Base-by-base conservation (phyloP, 1,140 invertebrate genomes). In the Triops cancriformis region DNA sequence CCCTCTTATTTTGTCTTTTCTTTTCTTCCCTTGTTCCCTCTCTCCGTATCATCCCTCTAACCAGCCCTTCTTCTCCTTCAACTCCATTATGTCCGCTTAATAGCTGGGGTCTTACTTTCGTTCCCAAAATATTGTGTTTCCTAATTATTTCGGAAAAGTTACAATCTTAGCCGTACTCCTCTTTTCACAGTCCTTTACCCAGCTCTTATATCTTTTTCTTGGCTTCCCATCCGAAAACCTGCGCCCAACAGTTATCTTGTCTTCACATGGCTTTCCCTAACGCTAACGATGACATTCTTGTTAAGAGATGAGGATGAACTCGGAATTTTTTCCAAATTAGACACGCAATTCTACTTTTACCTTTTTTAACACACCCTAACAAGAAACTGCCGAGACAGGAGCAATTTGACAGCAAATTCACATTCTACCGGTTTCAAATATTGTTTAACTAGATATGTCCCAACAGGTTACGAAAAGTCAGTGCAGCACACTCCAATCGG, bases 91-190 rank as follows among this genome's bases (percentile, higher is more conserved):
- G 51, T 64, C 51, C 51, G 31, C 31, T 23, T 64, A 64, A 64
- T 64, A 64, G 51, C 51, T 23, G 6, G 51, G 51, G 51, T 23
- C 31, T 37, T 64, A 18, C n/a, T 64, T 64, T 64, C 51, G 18
- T 64, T 64, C 51, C 51, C 51, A 64, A 64, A 64, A 64, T 64
- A 64, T 64, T 64, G 51, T 64, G 10, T 64, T 64, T 64, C 51
- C 51, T 64, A 14, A 64, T 64, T 64, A 64, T 64, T 64, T 64
- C 51, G 10, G 51, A 64, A 64, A 64, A 64, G 23, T 18, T 64
- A 64, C 14, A 18, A 64, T 64, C 51, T 23, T n/a, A 18, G 23
- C 0, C 45, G 14, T 64, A n/a, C 45, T 64, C 45, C 14, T 1
- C 45, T 23, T 64, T 23, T 64, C 9, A n/a, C 45, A 14, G 14